Percentiles rank a stretch among this genome's conserved stretches.
These are phyloP conservation scores for Crocuta crocuta DNA, from an alignment of 2,113 vertebrate genomes.

Conservation along the genomic window DNA sequence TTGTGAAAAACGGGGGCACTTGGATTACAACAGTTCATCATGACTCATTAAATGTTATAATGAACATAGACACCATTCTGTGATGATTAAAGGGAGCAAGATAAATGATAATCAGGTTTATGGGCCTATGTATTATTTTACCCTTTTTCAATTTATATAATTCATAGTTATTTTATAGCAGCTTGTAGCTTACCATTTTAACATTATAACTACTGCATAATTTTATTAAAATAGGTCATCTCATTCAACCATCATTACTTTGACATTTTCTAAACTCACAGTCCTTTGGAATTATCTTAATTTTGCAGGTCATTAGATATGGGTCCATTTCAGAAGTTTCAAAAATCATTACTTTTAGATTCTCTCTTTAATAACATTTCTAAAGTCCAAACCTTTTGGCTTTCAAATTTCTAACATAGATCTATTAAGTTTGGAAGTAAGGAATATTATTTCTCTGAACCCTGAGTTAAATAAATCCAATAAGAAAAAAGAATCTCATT, in stretches of 20 bases:
- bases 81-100: slow-evolving; percentile 42
- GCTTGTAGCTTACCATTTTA: background rate
- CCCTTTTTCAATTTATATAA: background rate
- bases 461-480: slow-evolving; percentile 51
- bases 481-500: background rate
- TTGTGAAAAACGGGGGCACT: slow-evolving; percentile 17
- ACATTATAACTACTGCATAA: background rate
- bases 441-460: slow-evolving; percentile 3
- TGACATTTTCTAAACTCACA: background rate
- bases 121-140: slow-evolving; percentile 10
- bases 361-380: background rate
- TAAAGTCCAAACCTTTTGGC: slow-evolving; percentile 19
- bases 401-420: slow-evolving; percentile 7
- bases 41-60: slow-evolving; percentile 62
- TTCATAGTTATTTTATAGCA: background rate
- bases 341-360: background rate
- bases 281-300: slow-evolving; percentile 44
- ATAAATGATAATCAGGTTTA: slow-evolving; percentile 42
- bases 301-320: background rate
- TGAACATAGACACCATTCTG: slow-evolving; percentile 58
- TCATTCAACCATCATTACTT: background rate
- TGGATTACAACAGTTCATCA: background rate
- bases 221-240: slow-evolving; percentile 31
- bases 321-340: background rate
- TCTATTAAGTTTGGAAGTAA: background rate